Evolutionary conservation across 2,797 vertebrate species (phyloP).

Genomic region (Ptychobarbus kaznakovi): DNA sequence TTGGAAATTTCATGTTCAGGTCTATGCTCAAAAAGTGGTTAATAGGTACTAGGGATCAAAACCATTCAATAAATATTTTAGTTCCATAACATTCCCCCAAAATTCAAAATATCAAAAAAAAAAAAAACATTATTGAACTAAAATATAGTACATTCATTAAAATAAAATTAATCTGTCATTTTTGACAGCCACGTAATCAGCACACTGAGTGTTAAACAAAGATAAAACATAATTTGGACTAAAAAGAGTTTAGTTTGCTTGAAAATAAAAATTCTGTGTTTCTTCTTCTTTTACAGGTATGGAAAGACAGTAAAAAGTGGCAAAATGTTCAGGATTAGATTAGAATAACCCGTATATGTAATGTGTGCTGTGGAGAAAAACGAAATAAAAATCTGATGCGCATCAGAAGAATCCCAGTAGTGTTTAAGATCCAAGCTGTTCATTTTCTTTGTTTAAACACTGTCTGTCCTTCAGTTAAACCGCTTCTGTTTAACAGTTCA

Average conservation of each 20-base stretch:
- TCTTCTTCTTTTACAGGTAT: background rate
- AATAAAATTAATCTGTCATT: too few relatives aligned
- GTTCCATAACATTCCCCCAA: too few relatives aligned
- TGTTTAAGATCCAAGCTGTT: conserved; percentile 30
- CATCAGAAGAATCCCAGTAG: conserved; percentile 8
- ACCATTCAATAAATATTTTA: too few relatives aligned
- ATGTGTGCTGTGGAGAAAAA: background rate
- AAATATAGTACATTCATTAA: too few relatives aligned
- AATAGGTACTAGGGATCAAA: too few relatives aligned
- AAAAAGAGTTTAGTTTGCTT: background rate
- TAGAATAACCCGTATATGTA: background rate
- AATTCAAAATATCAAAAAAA: too few relatives aligned
- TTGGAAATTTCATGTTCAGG: too few relatives aligned
- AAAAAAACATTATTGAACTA: too few relatives aligned
- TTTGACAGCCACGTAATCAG: too few relatives aligned
- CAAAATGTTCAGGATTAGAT: background rate
- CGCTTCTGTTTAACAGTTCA: conserved; percentile 14
- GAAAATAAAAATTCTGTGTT: background rate
- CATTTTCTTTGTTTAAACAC: conserved; percentile 21
- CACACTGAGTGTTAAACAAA: too few relatives aligned
- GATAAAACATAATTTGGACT: background rate
- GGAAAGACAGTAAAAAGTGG: background rate
- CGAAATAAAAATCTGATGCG: background rate
- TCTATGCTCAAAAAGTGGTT: too few relatives aligned
- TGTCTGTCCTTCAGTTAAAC: conserved; percentile 28